Percentiles rank a stretch among this genome's conserved stretches.
Conservation (phyloP, 2,888 invertebrate species). For the Pandemis heparana region DNA sequence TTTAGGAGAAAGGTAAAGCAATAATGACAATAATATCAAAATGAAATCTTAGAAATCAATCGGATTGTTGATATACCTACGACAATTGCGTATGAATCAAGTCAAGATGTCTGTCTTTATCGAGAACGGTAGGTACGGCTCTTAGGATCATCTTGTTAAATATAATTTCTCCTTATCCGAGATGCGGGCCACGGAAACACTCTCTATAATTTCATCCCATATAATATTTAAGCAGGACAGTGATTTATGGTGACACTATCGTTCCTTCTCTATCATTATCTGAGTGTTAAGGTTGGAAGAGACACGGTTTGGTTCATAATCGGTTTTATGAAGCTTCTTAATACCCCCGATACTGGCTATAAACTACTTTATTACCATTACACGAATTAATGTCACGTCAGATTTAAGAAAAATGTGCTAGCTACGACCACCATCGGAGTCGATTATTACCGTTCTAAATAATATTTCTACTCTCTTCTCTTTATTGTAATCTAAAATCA, state of each 20-base stretch:
- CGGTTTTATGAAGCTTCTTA: conserved; percentile 47
- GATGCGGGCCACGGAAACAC: conserved; percentile 79
- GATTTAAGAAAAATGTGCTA: conserved; percentile 31
- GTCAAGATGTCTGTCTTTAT: background rate
- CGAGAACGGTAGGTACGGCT: background rate
- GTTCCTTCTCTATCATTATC: conserved; percentile 60
- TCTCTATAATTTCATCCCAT: conserved; percentile 71
- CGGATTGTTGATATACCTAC: background rate
- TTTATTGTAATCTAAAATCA: conserved; percentile 1
- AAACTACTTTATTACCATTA: conserved; percentile 46
- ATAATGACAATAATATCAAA: background rate
- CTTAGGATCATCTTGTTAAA: conserved; percentile 51
- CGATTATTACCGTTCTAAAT: conserved; percentile 14
- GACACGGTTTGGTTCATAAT: conserved; percentile 45
- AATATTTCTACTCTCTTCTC: background rate
- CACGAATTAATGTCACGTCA: conserved; percentile 49
- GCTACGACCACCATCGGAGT: conserved; percentile 37
- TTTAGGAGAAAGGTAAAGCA: background rate
- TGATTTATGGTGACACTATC: conserved; percentile 73
- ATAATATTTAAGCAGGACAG: conserved; percentile 60
- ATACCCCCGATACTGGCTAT: conserved; percentile 50
- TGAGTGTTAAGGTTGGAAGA: conserved; percentile 46
- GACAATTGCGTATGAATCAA: conserved; percentile 4
- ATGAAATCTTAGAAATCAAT: background rate
- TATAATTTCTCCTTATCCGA: conserved; percentile 61